A percentile compares a stretch with the other conserved stretches of the same genome.
Conservation (phyloP, 1,140 invertebrate genomes). For the Lucilia sericata region DNA sequence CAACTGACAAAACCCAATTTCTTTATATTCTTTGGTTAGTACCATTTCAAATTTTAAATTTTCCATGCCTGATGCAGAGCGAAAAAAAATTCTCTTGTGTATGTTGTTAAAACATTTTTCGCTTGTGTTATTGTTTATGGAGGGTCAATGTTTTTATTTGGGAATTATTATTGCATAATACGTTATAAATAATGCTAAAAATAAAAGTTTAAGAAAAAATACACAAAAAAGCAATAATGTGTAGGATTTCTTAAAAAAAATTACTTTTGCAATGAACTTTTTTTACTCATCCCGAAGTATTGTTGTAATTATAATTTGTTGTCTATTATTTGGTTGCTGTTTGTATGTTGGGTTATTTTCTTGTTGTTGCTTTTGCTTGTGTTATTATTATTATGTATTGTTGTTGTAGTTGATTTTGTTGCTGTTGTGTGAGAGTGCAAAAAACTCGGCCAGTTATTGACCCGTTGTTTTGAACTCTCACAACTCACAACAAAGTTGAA, state of each 20-base stretch:
- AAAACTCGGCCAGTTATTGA: constrained; percentile 44
- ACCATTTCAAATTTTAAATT: too few species aligned
- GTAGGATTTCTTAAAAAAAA: too few species aligned
- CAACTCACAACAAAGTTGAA: constrained; percentile 39
- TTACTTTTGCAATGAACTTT: neutral
- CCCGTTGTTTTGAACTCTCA: constrained; percentile 29
- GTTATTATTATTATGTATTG: too few species aligned
- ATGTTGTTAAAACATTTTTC: neutral
- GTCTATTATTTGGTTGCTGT: neutral
- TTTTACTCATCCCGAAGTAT: neutral
- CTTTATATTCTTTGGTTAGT: too few species aligned
- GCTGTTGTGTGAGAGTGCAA: constrained; percentile 29
- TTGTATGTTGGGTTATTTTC: neutral
- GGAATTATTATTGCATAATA: neutral
- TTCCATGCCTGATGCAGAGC: too few species aligned
- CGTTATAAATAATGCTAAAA: too few species aligned
- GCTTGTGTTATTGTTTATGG: neutral
- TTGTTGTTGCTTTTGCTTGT: neutral
- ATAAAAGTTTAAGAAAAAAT: too few species aligned
- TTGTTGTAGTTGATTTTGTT: neutral
- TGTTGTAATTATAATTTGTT: neutral
- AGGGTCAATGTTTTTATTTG: neutral
- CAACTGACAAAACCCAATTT: too few species aligned
- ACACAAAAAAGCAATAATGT: too few species aligned
- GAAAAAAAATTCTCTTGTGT: neutral